Evolutionary conservation across 2,797 vertebrate genomes (phyloP), one percentile per base, ranked within the genome.

Genomic region (Delichon dasypus): DNA sequence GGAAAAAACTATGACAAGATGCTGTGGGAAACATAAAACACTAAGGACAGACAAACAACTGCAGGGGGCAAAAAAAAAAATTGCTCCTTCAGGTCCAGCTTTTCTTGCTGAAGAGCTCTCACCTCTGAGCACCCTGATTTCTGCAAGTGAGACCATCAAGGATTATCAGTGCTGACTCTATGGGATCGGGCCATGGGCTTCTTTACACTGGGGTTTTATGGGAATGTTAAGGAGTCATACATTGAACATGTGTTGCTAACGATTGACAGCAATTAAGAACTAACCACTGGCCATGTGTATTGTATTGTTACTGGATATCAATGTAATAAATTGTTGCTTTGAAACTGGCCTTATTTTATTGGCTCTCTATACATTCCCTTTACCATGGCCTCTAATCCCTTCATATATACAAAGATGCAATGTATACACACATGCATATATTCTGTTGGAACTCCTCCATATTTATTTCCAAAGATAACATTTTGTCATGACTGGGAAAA

Each of bases 371-470:
- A 45, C 2, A 10, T 9, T 70, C 27, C 42, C 53, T 48, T 32
- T 30, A 7, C 7, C 3, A 2, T 40, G 42, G 38, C 55, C 66
- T 50, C 68, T 79, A 76, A 34, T 47, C n/a, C 55, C 29, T 22
- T 27, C 34, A 26, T 26, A 44, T 5, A 44, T 4, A 5, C 10
- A 55, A 79, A 54, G 34, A 47, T 32, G 44, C 12, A 55, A 42
- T 2, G 5, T 27, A 30, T 6, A 54, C 5, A 67, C 15, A 21
- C 5, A 32, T 4, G 1, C 4, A 30, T 22, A 27, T 27, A 61
- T 44, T 44, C 62, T 40, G 19, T 32, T 67, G 44, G 40, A 80
- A 74, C 8, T 32, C 54, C 65, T 16, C 22, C 17, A 16, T 47
- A 25, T 54, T 44, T 53, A 22, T 36, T 5, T 27, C 30, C 22